Base-by-base conservation (phyloP, 2,888 invertebrate genomes). In the Apodemia zela region DNA sequence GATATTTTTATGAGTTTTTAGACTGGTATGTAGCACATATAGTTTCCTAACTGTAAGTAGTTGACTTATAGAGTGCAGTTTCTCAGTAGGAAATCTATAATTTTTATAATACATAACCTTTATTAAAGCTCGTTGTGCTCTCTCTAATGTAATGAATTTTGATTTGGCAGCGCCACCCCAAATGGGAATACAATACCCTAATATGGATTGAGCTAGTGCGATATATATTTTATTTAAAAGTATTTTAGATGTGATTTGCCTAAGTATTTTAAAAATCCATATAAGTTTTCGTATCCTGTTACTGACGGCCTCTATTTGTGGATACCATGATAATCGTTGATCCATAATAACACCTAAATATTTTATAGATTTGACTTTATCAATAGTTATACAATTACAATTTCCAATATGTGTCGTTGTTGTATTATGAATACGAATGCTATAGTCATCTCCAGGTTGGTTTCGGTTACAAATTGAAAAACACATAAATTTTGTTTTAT, bases 91-190 rank as follows among this genome's bases (percentile, higher is more conserved):
- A 47, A 64, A 67, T 35, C 58, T 58, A 49, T 11, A 21, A 0
- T 57, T 60, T 49, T 65, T 64, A 21, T 33, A 60, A 47, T 60
- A 63, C 18, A 65, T 66, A 1, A 67, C 65, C 21, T 67, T 69
- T 33, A 66, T 18, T 3, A 69, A 49, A 13, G 63, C 38, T 54
- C 69, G 54, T 42, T 69, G 68, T 10, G 67, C 61, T 33, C 63
- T 61, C 60, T 67, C 67, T 10, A 66, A 15, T 15, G 62, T 54
- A 10, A 67, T 17, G 18, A 66, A 61, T 21, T 51, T 60, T 7
- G 64, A 63, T 59, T 66, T 66, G 15, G 29, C 45, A 13, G 72
- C 66, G 33, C 70, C 70, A 63, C 69, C 67, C 66, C 65, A 68
- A 33, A 61, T 47, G 0, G 65, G 25, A 25, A 70, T 62, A 47